Evolutionary conservation across 1,140 invertebrate genomes (phyloP).

Genomic region (Amphibalanus amphitrite): DNA sequence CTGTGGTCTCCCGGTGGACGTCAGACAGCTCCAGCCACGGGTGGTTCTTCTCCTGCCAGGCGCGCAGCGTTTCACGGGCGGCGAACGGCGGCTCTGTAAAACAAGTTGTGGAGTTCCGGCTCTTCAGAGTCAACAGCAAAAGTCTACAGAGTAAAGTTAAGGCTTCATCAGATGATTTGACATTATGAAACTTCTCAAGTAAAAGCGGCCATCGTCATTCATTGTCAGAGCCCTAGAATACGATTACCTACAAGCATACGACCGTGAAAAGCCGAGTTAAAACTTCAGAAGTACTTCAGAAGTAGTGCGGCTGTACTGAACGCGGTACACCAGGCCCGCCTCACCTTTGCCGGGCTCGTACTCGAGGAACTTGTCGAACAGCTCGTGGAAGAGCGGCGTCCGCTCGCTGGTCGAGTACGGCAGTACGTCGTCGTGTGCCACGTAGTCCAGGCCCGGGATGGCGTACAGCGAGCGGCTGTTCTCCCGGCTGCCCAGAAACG

Average conservation of each 20-base stretch:
- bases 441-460: slow-evolving; percentile 89
- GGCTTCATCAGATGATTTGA: too few relatives aligned
- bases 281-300: too few relatives aligned
- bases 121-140: too few relatives aligned
- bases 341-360: slow-evolving; percentile 56
- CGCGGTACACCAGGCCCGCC: too few relatives aligned
- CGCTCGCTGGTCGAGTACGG: slow-evolving; percentile 63
- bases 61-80: slow-evolving; percentile 70
- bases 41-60: slow-evolving; percentile 96
- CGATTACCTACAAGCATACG: too few relatives aligned
- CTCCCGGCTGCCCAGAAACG: slow-evolving; percentile 91
- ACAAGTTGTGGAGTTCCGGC: too few relatives aligned
- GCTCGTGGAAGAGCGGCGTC: slow-evolving; percentile 73
- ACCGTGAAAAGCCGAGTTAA: too few relatives aligned
- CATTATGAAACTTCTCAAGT: too few relatives aligned
- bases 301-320: neutral
- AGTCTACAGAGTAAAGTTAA: too few relatives aligned
- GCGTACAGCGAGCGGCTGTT: slow-evolving; percentile 69
- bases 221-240: too few relatives aligned
- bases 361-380: slow-evolving; percentile 88
- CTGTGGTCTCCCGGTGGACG: slow-evolving; percentile 94
- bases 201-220: too few relatives aligned
- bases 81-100: slow-evolving; percentile 72
- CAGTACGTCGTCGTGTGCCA: slow-evolving; percentile 86
- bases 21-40: slow-evolving; percentile 90